Evolutionary conservation across 2,888 invertebrate species (phyloP).

Genomic region (Stenchaetothrips biformis): DNA sequence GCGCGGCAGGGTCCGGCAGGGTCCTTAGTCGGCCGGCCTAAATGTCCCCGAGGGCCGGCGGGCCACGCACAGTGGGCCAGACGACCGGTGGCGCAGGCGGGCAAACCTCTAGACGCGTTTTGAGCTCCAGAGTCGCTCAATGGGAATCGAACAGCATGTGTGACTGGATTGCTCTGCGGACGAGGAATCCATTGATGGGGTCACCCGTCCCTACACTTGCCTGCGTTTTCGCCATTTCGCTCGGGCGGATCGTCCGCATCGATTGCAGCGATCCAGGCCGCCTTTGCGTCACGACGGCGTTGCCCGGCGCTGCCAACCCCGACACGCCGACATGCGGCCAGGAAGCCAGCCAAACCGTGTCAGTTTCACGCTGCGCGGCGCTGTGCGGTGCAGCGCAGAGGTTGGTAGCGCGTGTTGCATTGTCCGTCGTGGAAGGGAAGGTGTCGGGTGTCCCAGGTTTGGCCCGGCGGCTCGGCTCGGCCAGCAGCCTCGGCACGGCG

Average conservation of each 20-base stretch:
- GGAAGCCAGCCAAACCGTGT: constrained; percentile 5
- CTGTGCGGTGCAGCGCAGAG: background rate
- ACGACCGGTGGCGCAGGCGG: too few species aligned
- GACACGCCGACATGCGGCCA: background rate
- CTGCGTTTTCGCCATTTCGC: too few species aligned
- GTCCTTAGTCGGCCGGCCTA: background rate
- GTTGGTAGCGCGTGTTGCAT: background rate
- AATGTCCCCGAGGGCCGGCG: constrained; percentile 10
- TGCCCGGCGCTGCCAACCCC: background rate
- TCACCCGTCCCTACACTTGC: too few species aligned
- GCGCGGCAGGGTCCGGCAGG: background rate
- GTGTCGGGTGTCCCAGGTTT: constrained; percentile 19
- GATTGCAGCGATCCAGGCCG: too few species aligned
- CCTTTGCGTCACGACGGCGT: too few species aligned
- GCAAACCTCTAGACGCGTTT: too few species aligned
- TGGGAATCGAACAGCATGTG: too few species aligned
- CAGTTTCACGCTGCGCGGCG: constrained; percentile 20
- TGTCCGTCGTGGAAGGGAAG: background rate
- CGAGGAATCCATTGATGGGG: too few species aligned
- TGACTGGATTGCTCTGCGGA: too few species aligned
- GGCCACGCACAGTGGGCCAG: background rate
- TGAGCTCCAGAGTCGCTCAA: too few species aligned
- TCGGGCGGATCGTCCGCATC: too few species aligned
- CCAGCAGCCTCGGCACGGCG: too few species aligned
- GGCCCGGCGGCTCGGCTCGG: background rate